phyloP scores from a whole-genome alignment of 2,888 invertebrate genomes.

The Lottia scabra region DNA sequence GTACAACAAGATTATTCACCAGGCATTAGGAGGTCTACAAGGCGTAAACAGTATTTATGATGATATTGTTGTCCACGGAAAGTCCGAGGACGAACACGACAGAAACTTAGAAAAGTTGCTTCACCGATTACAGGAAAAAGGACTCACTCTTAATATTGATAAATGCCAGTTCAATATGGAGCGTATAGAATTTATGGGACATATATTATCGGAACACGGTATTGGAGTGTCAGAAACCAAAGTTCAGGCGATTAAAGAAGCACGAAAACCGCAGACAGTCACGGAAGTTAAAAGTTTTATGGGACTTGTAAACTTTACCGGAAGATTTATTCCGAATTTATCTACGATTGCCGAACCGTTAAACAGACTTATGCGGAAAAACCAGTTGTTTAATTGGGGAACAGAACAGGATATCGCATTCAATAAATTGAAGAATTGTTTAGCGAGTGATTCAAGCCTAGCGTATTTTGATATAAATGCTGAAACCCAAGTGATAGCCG shows the following conservation, averaged over 20 bases:
- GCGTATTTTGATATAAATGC: no score
- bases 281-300: no score
- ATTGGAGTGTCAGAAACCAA: background rate
- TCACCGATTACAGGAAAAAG: background rate
- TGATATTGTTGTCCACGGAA: background rate
- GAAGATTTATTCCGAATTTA: no score
- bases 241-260: background rate
- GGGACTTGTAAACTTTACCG: no score
- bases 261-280: background rate
- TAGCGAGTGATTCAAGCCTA: no score
- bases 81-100: background rate
- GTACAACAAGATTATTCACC: background rate
- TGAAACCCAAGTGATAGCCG: no score
- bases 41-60: background rate
- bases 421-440: no score
- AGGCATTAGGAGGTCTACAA: background rate
- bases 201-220: background rate
- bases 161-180: background rate
- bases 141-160: background rate
- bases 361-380: no score
- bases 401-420: no score
- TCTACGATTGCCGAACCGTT: no score
- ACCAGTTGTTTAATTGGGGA: no score
- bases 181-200: background rate
- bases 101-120: background rate